These are phyloP conservation scores for Dysmachus trigonus DNA, from an alignment of 2,888 invertebrate species.

Conservation along the genomic window DNA sequence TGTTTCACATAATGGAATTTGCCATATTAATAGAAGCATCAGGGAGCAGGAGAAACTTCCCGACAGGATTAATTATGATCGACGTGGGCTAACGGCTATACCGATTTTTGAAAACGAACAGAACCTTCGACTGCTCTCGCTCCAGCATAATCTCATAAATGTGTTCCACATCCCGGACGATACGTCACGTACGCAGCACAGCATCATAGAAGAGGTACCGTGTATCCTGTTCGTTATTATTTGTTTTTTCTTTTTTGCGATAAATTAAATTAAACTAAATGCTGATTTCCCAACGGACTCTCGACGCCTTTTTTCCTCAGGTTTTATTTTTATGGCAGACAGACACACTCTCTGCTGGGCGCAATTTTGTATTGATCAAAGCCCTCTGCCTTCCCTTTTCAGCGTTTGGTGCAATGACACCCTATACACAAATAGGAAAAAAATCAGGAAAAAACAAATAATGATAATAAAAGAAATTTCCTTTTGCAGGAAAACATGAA, in stretches of 20 bases:
- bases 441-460: neutral
- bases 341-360: neutral
- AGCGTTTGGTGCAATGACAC: neutral
- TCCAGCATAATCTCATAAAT: constrained; percentile 90
- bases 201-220: constrained; percentile 21
- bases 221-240: neutral
- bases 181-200: constrained; percentile 6
- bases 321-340: neutral
- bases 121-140: constrained; percentile 82
- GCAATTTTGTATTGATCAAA: neutral
- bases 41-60: constrained; percentile 85
- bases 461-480: neutral
- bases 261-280: neutral
- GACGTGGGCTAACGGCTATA: constrained; percentile 82
- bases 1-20: constrained; percentile 62
- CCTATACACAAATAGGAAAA: neutral
- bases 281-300: neutral
- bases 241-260: neutral
- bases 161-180: constrained; percentile 63
- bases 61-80: constrained; percentile 88
- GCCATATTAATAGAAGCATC: constrained; percentile 74
- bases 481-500: neutral
- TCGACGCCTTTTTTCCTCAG: neutral
- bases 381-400: neutral
- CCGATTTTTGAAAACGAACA: constrained; percentile 83